A percentile compares a stretch with the other conserved stretches of the same genome.
Evolutionary conservation across 2,797 vertebrate species (phyloP).

Genomic region (Pygocentrus nattereri): DNA sequence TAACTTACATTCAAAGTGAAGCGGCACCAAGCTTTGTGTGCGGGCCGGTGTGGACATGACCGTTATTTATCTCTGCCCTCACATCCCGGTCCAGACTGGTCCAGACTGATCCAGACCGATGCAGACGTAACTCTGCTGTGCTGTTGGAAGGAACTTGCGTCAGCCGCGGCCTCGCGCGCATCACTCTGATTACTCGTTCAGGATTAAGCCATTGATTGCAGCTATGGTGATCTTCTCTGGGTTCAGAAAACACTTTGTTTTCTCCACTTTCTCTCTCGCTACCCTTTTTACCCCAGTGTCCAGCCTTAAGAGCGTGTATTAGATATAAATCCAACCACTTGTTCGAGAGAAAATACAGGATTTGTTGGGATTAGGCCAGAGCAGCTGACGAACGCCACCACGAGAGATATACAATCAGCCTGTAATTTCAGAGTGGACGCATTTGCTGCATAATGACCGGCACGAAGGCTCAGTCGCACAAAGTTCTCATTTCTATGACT

Average conservation of each 20-base stretch:
- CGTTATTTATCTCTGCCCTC: conserved; percentile 52
- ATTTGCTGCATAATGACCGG: conserved; percentile 66
- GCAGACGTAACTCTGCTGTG: background rate
- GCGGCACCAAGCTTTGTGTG: no score
- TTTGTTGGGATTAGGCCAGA: conserved; percentile 74
- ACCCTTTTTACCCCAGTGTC: conserved; percentile 56
- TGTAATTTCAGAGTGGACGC: conserved; percentile 71
- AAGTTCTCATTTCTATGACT: conserved; percentile 47
- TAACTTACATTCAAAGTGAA: no score
- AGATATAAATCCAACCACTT: conserved; percentile 58
- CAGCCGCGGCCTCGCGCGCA: conserved; percentile 63
- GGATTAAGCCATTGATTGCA: conserved; percentile 72
- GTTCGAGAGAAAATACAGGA: conserved; percentile 75
- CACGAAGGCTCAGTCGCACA: conserved; percentile 53
- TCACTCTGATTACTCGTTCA: conserved; percentile 70
- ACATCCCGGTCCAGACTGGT: conserved; percentile 54
- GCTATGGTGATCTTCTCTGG: conserved; percentile 63
- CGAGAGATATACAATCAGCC: conserved; percentile 69
- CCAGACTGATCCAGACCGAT: conserved; percentile 26
- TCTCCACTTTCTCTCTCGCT: conserved; percentile 29
- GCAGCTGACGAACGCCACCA: conserved; percentile 66
- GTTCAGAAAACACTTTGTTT: conserved; percentile 60
- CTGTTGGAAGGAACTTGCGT: conserved; percentile 67
- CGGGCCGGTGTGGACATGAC: conserved; percentile 10
- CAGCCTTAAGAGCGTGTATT: conserved; percentile 59